These are phyloP conservation scores for Erebia aethiops DNA, from an alignment of 2,888 invertebrate genomes.

Conservation along the genomic window DNA sequence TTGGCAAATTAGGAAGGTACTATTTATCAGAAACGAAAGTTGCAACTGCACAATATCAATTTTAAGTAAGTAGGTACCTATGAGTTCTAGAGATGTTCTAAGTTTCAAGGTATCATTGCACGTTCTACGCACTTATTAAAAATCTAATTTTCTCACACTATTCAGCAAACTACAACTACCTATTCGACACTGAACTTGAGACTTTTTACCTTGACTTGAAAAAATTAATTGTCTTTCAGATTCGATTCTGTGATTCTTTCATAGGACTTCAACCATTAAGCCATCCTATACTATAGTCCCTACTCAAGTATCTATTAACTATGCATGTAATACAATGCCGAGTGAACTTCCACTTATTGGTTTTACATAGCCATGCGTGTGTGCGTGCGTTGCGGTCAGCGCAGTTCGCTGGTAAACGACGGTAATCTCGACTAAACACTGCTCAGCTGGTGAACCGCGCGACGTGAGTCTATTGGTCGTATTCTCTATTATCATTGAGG, in stretches of 20 bases:
- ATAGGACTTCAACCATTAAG: neutral
- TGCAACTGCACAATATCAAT: too few species aligned
- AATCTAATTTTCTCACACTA: too few species aligned
- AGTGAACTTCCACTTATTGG: conserved; percentile 29
- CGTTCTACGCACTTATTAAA: too few species aligned
- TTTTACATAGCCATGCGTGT: conserved; percentile 32
- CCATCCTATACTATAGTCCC: conserved; percentile 14
- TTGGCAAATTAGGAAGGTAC: too few species aligned
- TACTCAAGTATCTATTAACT: neutral
- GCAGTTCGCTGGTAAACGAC: conserved; percentile 72
- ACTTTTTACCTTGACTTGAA: too few species aligned
- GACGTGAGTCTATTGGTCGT: neutral
- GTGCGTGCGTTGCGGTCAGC: conserved; percentile 63
- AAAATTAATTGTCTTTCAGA: too few species aligned
- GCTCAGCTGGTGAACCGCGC: conserved; percentile 51
- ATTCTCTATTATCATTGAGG: neutral
- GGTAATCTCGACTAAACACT: conserved; percentile 75
- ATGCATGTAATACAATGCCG: conserved; percentile 36
- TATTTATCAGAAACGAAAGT: too few species aligned
- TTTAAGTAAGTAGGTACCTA: too few species aligned
- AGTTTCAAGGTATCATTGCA: too few species aligned
- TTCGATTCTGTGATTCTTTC: neutral
- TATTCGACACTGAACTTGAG: too few species aligned
- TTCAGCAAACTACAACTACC: too few species aligned
- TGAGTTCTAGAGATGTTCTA: too few species aligned